Base-by-base conservation (phyloP, 2,888 invertebrate genomes). In the Lacanobia oleracea region DNA sequence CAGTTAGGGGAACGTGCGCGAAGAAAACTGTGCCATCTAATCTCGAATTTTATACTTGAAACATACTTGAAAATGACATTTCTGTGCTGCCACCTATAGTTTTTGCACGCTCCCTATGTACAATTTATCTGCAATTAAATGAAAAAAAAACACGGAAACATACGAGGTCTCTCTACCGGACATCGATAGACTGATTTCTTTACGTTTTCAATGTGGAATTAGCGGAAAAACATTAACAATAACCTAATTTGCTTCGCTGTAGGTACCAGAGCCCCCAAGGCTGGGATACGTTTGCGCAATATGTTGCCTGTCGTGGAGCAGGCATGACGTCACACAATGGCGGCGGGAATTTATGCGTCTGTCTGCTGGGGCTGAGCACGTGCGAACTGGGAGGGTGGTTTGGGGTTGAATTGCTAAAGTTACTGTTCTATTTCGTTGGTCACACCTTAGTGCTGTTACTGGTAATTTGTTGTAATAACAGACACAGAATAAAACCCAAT, bases 311-410 rank as follows among this genome's bases (percentile, higher is more conserved):
- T 86, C 87, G 81, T 72, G 67, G 67, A 72, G 77, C 59, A 43
- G 56, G 62, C 82, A 74, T 88, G 88, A 88, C 89, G 90, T 89
- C 91, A 88, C 81, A 91, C 91, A 92, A 92, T 92, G 88, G 89
- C 88, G 86, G 80, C 69, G 74, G 85, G 87, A 92, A 94, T 94
- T 94, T 94, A 93, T 93, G 92, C 92, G 93, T 91, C 90, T 91
- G 92, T 91, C 90, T 91, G 89, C 86, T 86, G 88, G 92, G 91
- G 90, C 84, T 89, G 72, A 86, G 89, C 93, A 94, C 93, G 93
- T 94, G 93, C 90, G 85, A 72, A 67, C 53, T 48, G 63, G 71
- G 86, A 76, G 77, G 86, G 89, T 87, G 82, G 80, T 90, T 81
- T 88, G 23, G 40, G 27, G 23, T 59, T 50, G 50, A n/a, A 57